Percentiles rank a stretch among this genome's conserved stretches.
phyloP scores from a whole-genome alignment of 2,113 vertebrate genomes.

The Poicephalus gulielmi region DNA sequence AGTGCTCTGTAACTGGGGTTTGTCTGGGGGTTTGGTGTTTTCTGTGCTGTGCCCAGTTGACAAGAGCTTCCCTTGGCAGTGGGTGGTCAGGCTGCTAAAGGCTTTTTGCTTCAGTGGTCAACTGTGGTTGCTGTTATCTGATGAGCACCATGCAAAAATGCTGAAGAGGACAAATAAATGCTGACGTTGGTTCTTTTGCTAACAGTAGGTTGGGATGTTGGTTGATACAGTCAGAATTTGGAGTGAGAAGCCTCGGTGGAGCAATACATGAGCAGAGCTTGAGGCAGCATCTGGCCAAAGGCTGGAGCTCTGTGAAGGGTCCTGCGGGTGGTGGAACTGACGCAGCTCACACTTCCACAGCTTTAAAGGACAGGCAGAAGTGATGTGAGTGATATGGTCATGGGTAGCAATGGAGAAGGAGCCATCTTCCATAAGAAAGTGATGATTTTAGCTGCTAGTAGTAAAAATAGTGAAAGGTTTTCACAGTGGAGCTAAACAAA shows the following conservation, averaged over 20 bases:
- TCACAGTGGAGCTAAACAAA: not conserved
- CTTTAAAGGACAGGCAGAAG: not conserved
- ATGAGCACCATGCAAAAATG: accelerated
- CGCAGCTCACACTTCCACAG: not conserved
- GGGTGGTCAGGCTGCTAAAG: not conserved
- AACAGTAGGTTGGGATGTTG: not conserved
- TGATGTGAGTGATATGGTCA: accelerated
- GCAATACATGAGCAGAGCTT: not conserved
- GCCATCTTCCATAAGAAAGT: not conserved
- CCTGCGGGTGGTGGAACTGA: not conserved
- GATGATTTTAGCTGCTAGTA: not conserved
- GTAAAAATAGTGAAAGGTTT: not conserved
- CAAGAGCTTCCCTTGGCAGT: not conserved
- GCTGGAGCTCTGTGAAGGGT: accelerated
- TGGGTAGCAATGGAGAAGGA: not conserved
- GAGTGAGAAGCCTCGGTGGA: not conserved
- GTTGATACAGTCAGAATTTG: not conserved
- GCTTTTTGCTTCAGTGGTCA: not conserved
- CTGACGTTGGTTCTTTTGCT: not conserved
- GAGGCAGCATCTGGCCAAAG: not conserved
- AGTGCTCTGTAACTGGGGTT: not conserved
- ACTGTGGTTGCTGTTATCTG: not conserved
- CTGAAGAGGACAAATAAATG: not conserved
- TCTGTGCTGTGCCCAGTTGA: not conserved
- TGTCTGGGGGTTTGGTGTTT: not conserved